Evolutionary conservation across 2,797 vertebrate species (phyloP), one percentile per base, ranked within the genome.

Genomic region (Gallirallus australis): DNA sequence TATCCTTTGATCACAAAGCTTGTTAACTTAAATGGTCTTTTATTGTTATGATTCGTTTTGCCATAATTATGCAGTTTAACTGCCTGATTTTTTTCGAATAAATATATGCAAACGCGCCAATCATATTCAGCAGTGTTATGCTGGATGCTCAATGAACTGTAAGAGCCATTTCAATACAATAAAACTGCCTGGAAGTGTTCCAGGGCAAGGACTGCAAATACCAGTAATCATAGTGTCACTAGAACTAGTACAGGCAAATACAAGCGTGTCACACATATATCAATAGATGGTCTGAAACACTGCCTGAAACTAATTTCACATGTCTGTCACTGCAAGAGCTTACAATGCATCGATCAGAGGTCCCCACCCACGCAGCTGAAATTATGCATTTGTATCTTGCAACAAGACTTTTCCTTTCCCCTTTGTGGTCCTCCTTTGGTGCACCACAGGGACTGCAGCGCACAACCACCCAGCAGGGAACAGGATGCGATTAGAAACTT

Each of bases 151-250:
- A 98, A 94, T 98, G 98, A 98, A 98, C 98, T 98, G 98, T 98
- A 98, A 97, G 98, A 98, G 97, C 95, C 97, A 98, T 98, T 99
- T 99, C 97, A 98, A 98, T 98, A 98, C 97, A 98, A 98, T 98
- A 98, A 97, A 97, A 93, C 92, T 97, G 71, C 60, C 94, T 97
- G 97, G 97, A 98, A 95, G 52, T 87, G 89, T 96, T 97, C 97
- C 98, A 98, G 93, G 94, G 64, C 86, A 96, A 89, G 96, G 86
- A 82, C 82, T 93, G 93, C 75, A 97, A 97, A 97, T 77, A 94
- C 50, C 42, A 96, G 86, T 94, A 95, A 97, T 97, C 94, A 97
- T 79, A 94, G 93, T 90, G 90, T 97, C 96, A 97, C 97, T 94
- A 91, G 82, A 84, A 94, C 91, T 84, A 78, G 94, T 90, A 91